A percentile compares a stretch with the other conserved stretches of the same genome.
Conservation (phyloP, 2,888 invertebrate genomes). For the Agrotis segetum region DNA sequence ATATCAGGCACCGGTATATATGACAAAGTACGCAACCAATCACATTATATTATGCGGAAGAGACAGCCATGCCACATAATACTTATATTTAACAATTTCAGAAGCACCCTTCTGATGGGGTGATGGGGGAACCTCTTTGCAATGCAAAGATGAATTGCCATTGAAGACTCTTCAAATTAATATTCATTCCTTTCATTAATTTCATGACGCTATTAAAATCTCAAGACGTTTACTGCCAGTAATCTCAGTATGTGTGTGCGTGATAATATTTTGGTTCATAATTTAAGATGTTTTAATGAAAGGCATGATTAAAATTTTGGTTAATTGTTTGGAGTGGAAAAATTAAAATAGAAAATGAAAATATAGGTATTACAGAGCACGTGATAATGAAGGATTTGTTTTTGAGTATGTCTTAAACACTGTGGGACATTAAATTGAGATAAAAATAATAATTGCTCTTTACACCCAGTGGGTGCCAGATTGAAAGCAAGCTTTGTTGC, state of each 20-base stretch:
- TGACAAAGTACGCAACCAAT: slow-evolving; percentile 8
- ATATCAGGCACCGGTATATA: not conserved
- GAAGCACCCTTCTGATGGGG: slow-evolving; percentile 44
- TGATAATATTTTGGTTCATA: slow-evolving; percentile 77
- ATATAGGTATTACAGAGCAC: no score
- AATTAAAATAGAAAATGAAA: not conserved
- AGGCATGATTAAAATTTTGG: slow-evolving; percentile 6
- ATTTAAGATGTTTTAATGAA: slow-evolving; percentile 42
- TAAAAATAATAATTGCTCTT: no score
- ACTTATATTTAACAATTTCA: slow-evolving; percentile 12
- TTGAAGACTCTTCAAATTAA: slow-evolving; percentile 82
- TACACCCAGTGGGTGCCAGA: no score
- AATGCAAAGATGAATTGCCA: slow-evolving; percentile 82
- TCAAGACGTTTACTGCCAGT: slow-evolving; percentile 73
- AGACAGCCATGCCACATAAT: slow-evolving; percentile 4
- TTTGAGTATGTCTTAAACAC: no score
- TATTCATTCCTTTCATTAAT: slow-evolving; percentile 85
- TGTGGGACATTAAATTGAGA: no score
- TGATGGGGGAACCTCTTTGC: slow-evolving; percentile 77
- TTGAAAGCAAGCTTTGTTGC: no score
- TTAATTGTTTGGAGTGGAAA: not conserved
- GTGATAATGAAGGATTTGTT: no score
- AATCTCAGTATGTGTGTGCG: slow-evolving; percentile 75
- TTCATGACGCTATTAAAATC: slow-evolving; percentile 83
- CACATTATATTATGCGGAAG: slow-evolving; percentile 10